Evolutionary conservation across 1,140 invertebrate species (phyloP).

Genomic region (Anadara kagoshimensis): DNA sequence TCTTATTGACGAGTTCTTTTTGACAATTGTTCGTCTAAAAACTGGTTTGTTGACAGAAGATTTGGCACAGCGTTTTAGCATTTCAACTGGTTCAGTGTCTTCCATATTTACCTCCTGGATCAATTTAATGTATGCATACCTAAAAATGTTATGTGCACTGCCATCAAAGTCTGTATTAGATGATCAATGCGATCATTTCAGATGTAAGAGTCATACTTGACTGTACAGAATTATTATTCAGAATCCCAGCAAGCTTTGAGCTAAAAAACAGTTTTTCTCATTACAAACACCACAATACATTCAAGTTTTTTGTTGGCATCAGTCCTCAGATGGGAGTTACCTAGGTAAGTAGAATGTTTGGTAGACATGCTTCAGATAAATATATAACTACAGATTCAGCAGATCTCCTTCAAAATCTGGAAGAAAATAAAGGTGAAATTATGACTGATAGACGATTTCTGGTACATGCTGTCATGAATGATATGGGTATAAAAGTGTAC

Average conservation of each 20-base stretch:
- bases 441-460: constrained; percentile 27
- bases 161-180: background rate
- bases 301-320: constrained; percentile 27
- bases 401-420: constrained; percentile 12
- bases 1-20: background rate
- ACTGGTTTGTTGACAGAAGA: background rate
- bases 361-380: constrained; percentile 22
- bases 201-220: constrained; percentile 3
- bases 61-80: background rate
- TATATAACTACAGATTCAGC: constrained; percentile 14
- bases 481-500: background rate
- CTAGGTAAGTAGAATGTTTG: constrained; percentile 10
- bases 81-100: background rate
- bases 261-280: constrained; percentile 9
- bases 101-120: background rate
- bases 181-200: background rate
- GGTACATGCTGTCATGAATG: constrained; percentile 2
- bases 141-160: constrained; percentile 1
- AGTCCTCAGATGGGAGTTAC: constrained; percentile 15
- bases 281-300: constrained; percentile 13
- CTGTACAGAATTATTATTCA: constrained; percentile 13
- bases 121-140: background rate
- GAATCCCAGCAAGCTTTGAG: constrained; percentile 6
- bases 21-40: background rate
- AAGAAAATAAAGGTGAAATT: constrained; percentile 14